Evolutionary conservation across 2,113 vertebrate genomes (phyloP), one percentile per base, ranked within the genome.

Genomic region (Ranitomeya variabilis): DNA sequence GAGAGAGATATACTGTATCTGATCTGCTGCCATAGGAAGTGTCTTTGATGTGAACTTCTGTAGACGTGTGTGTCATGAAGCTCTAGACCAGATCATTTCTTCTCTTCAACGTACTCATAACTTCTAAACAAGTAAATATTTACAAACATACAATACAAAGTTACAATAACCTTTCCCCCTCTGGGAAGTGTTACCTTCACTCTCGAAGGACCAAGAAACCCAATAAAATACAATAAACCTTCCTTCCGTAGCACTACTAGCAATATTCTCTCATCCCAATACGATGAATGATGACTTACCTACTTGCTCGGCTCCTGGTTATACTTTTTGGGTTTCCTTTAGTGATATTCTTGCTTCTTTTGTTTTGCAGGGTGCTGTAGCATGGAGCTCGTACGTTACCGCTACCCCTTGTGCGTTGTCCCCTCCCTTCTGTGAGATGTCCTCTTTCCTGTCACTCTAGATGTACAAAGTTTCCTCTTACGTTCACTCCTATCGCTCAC

Each of bases 391-490:
- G 51, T 26, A 52, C 78, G 16, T 52, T 64, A 19, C 88, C 14
- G 10, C 37, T 23, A 52, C 60, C 80, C 59, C 62, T 54, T 73
- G 26, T 7, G 19, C 16, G 6, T 7, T 82, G 60, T 60, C 31
- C 21, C 69, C 31, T 83, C 78, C 86, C 66, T 45, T 59, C n/a
- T 57, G 51, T 23, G 52, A 16, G 6, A 80, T 57, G 54, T 83
- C 62, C 45, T 74, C 19, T 31, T 87, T 87, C 85, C 85, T 79
- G 85, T 54, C 85, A 66, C 59, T 52, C 45, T 67, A 3, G 21
- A 21, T 79, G 45, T 62, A 76, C 67, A 18, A 2, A 31, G 45
- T 78, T 87, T 87, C 57, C 71, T 62, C 57, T 37, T 82, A 62
- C 4, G 14, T 31, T 62, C 21, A n/a, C n/a, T 55, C 54, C 54